These are phyloP conservation scores for Hoplodrina blanda DNA, from an alignment of 2,888 invertebrate species.

Conservation along the genomic window DNA sequence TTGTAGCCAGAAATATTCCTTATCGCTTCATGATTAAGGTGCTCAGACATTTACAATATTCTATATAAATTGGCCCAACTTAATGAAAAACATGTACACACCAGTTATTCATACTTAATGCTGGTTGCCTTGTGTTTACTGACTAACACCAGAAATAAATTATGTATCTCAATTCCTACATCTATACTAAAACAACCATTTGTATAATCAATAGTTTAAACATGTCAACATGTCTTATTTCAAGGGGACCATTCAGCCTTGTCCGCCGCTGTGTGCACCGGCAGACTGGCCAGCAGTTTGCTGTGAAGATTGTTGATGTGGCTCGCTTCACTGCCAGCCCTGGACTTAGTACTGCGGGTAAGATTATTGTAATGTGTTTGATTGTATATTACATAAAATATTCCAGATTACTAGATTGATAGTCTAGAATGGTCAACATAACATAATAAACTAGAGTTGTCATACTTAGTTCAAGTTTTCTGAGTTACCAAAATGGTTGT, in stretches of 20 bases:
- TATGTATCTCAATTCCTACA: neutral
- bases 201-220: neutral
- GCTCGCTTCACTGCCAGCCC: constrained; percentile 99
- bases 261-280: constrained; percentile 98
- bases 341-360: constrained; percentile 98
- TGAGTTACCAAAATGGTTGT: too few species aligned
- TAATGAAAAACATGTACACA: neutral
- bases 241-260: constrained; percentile 98
- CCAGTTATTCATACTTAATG: too few species aligned
- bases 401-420: too few species aligned
- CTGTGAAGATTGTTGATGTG: constrained; percentile 99
- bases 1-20: neutral
- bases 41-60: neutral
- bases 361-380: neutral
- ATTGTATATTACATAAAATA: too few species aligned
- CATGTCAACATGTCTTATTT: constrained; percentile 36
- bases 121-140: neutral
- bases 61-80: neutral
- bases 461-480: too few species aligned
- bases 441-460: too few species aligned
- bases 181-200: too few species aligned
- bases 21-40: too few species aligned
- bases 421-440: too few species aligned
- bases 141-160: neutral
- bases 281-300: constrained; percentile 98